These are phyloP conservation scores for Coregonus suidteri DNA, from an alignment of 2,797 vertebrate genomes.

Conservation along the genomic window DNA sequence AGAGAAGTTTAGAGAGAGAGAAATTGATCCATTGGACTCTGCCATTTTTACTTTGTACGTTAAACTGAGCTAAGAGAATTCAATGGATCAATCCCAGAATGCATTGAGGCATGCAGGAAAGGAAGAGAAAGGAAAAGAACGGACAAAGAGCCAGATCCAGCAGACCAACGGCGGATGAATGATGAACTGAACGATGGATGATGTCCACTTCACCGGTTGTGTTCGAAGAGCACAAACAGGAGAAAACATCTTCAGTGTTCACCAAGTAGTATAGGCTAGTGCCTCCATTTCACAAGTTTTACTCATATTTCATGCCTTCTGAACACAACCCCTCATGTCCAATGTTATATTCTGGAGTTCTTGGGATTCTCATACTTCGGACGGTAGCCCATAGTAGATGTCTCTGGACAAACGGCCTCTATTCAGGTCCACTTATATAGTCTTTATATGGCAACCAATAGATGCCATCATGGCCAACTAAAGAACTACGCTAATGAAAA, in stretches of 20 bases:
- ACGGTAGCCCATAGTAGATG: neutral
- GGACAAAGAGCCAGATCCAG: constrained; percentile 24
- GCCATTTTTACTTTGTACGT: neutral
- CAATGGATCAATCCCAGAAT: constrained; percentile 25
- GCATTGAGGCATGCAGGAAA: constrained; percentile 41
- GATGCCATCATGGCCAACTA: too few relatives aligned
- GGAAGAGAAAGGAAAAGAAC: neutral
- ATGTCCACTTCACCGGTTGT: neutral
- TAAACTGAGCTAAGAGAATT: neutral
- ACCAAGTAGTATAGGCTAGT: too few relatives aligned
- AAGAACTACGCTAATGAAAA: too few relatives aligned
- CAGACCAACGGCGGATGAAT: constrained; percentile 9
- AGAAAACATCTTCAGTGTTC: too few relatives aligned
- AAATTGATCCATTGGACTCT: constrained; percentile 37
- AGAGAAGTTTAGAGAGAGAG: constrained; percentile 44
- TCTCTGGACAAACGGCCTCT: too few relatives aligned
- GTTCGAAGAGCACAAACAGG: too few relatives aligned
- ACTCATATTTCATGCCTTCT: too few relatives aligned
- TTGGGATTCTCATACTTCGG: neutral
- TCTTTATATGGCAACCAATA: too few relatives aligned
- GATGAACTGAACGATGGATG: neutral
- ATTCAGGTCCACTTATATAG: too few relatives aligned
- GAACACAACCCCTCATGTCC: too few relatives aligned
- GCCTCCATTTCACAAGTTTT: too few relatives aligned
- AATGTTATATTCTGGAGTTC: neutral